Conservation (phyloP, 1,140 invertebrate species). For the Neocloeon triangulifer region DNA sequence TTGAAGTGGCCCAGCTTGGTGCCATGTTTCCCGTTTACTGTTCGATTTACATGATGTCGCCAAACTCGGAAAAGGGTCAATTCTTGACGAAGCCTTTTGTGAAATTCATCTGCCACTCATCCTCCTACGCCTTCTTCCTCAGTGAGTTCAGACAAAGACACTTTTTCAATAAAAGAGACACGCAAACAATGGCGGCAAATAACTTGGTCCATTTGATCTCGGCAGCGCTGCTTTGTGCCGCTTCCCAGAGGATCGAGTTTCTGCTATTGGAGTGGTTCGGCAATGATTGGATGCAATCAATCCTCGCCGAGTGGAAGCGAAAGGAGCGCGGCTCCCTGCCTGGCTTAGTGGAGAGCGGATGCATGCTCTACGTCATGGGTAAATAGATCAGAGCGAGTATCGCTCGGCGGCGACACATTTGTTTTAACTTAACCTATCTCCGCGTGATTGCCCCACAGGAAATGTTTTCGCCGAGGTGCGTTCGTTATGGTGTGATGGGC, state of each 20-base stretch:
- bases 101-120: conserved; percentile 80
- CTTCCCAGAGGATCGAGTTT: conserved; percentile 59
- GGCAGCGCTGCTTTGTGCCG: conserved; percentile 52
- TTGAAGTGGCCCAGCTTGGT: conserved; percentile 58
- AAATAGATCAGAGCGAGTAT: conserved; percentile 17
- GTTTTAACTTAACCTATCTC: conserved; percentile 1
- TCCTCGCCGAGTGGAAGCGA: conserved; percentile 45
- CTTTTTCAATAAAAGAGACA: neutral
- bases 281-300: conserved; percentile 40
- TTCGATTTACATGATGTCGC: conserved; percentile 62
- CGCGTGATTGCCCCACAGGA: conserved; percentile 27
- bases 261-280: conserved; percentile 53
- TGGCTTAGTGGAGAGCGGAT: conserved; percentile 57
- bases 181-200: no score
- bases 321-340: conserved; percentile 64
- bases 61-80: conserved; percentile 49
- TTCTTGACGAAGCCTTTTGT: conserved; percentile 85
- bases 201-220: neutral
- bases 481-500: conserved; percentile 63
- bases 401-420: neutral
- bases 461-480: conserved; percentile 76
- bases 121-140: conserved; percentile 76
- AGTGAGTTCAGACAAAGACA: conserved; percentile 35
- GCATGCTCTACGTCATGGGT: conserved; percentile 68
- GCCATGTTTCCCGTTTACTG: conserved; percentile 70